These are phyloP conservation scores for Linnaemya vulpina DNA, from an alignment of 2,888 invertebrate species.

Conservation along the genomic window DNA sequence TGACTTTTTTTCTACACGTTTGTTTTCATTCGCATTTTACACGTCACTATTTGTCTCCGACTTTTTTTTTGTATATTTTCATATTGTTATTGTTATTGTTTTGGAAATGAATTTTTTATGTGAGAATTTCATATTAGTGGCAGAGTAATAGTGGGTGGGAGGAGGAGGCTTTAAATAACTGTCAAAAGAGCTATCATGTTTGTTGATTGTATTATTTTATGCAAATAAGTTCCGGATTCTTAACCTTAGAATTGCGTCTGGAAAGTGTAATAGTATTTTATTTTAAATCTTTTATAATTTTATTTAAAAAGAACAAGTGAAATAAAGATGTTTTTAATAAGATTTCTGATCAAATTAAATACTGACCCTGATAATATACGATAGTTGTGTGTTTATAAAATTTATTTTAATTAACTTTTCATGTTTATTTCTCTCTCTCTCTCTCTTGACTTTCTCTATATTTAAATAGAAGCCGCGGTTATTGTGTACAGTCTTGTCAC, in stretches of 20 bases:
- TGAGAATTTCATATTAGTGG: conserved; percentile 52
- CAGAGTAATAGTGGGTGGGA: neutral
- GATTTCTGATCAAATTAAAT: conserved; percentile 53
- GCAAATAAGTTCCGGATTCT: conserved; percentile 69
- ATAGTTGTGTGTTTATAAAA: neutral
- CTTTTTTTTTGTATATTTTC: conserved; percentile 10
- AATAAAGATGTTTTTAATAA: conserved; percentile 63
- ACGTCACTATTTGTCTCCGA: conserved; percentile 30
- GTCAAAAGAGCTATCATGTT: conserved; percentile 41
- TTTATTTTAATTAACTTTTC: conserved; percentile 19
- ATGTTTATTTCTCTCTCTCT: neutral
- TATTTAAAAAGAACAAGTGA: conserved; percentile 45
- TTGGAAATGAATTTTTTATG: conserved; percentile 25
- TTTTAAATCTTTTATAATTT: conserved; percentile 24
- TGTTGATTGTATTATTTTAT: conserved; percentile 55
- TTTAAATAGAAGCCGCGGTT: conserved; percentile 28
- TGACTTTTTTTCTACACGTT: conserved; percentile 65
- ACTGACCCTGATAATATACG: conserved; percentile 51
- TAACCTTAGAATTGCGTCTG: conserved; percentile 59
- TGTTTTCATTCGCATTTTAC: conserved; percentile 20
- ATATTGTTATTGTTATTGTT: conserved; percentile 14
- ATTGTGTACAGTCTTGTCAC: neutral
- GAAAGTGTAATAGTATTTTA: conserved; percentile 5
- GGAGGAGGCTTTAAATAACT: conserved; percentile 24
- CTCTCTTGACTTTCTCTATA: neutral